These are phyloP conservation scores for Tachysurus vachellii DNA, from an alignment of 2,113 vertebrate species.

Conservation along the genomic window DNA sequence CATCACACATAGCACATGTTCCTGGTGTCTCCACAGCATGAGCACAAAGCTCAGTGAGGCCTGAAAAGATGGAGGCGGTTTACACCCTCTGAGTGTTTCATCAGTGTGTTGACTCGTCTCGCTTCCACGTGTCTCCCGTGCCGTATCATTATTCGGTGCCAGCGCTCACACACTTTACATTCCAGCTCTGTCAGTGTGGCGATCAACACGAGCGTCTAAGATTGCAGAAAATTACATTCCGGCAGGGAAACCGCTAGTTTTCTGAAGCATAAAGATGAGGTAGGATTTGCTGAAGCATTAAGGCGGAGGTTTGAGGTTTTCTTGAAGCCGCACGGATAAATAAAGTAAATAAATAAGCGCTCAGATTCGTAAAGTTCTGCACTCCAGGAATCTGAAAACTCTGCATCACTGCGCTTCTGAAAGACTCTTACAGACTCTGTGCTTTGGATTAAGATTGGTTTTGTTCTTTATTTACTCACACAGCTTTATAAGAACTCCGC, in stretches of 20 bases:
- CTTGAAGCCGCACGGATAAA: conserved; percentile 60
- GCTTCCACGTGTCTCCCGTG: not conserved
- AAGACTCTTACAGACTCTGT: not conserved
- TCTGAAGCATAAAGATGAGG: conserved; percentile 3
- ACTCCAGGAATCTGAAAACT: conserved; percentile 5
- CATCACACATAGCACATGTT: not conserved
- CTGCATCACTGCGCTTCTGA: not conserved
- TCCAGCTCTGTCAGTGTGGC: not conserved
- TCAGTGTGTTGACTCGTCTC: conserved; percentile 8
- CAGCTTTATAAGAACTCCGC: not conserved
- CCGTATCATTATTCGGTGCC: conserved; percentile 21
- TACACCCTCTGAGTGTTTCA: conserved; percentile 12
- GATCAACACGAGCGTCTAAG: conserved; percentile 45
- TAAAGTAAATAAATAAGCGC: conserved; percentile 50
- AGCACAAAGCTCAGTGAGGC: not conserved
- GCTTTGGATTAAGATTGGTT: not conserved
- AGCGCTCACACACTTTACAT: not conserved
- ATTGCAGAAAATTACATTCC: conserved; percentile 57
- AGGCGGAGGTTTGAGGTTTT: conserved; percentile 11
- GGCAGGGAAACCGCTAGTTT: conserved; percentile 57
- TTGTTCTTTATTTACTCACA: not conserved
- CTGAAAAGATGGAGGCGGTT: conserved; percentile 5
- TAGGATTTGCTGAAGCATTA: conserved; percentile 44
- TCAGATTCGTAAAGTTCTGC: conserved; percentile 36
- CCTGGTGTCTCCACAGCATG: not conserved